These are phyloP conservation scores for Catocala nupta DNA, from an alignment of 2,888 invertebrate genomes.

Conservation along the genomic window DNA sequence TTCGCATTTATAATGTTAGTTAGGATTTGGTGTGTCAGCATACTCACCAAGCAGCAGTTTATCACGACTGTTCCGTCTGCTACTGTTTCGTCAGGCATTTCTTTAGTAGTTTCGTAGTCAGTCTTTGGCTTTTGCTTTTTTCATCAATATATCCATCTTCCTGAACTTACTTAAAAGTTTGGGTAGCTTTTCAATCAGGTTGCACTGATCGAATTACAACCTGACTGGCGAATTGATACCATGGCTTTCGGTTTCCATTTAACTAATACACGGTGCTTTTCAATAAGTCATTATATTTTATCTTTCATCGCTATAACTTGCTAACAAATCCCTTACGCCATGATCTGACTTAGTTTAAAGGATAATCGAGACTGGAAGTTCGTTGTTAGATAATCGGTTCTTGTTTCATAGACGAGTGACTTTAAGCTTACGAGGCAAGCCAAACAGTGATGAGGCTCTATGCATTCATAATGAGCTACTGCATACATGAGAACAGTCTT, in stretches of 20 bases:
- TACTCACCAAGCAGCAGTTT: too few relatives aligned
- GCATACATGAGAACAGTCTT: not conserved
- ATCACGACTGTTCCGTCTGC: too few relatives aligned
- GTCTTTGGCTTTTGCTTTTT: too few relatives aligned
- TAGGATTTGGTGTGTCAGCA: too few relatives aligned
- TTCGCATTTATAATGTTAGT: too few relatives aligned
- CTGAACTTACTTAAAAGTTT: too few relatives aligned
- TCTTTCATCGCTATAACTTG: constrained; percentile 7
- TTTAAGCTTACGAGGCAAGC: constrained; percentile 10
- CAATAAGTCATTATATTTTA: not conserved
- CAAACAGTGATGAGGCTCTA: not conserved
- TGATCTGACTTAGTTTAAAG: constrained; percentile 9
- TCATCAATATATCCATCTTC: too few relatives aligned
- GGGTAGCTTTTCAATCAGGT: too few relatives aligned
- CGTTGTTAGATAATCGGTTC: constrained; percentile 18
- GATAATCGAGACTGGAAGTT: constrained; percentile 8
- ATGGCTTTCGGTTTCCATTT: not conserved
- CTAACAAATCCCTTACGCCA: constrained; percentile 7
- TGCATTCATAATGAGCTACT: constrained; percentile 2
- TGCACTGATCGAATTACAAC: too few relatives aligned
- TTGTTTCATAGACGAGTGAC: constrained; percentile 11
- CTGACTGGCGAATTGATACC: too few relatives aligned
- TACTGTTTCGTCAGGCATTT: too few relatives aligned
- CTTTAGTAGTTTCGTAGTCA: too few relatives aligned
- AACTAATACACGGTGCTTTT: not conserved